phyloP scores from a whole-genome alignment of 2,888 invertebrate species.

The Limnephilus lunatus region DNA sequence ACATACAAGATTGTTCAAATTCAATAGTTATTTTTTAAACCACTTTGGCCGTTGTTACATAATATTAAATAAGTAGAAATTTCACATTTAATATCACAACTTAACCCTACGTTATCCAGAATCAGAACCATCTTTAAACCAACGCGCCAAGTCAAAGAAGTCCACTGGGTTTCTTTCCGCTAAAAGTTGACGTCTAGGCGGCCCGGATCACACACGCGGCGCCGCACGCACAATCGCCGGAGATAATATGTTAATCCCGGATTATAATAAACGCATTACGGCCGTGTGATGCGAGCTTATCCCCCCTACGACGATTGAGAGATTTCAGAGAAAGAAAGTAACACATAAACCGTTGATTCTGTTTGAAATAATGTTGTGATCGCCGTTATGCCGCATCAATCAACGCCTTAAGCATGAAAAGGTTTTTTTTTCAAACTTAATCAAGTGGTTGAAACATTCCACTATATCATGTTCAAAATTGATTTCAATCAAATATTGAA shows the following conservation, averaged over 20 bases:
- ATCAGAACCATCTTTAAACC: neutral
- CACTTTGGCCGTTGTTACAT: neutral
- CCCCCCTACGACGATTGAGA: constrained; percentile 24
- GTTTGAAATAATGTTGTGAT: constrained; percentile 6
- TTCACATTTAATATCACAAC: neutral
- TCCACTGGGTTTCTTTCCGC: constrained; percentile 25
- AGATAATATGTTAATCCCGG: constrained; percentile 41
- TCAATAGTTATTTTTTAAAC: too few species aligned
- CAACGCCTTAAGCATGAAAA: neutral
- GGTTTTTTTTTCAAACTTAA: neutral
- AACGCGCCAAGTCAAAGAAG: neutral
- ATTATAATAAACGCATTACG: constrained; percentile 20
- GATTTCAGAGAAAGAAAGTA: constrained; percentile 10
- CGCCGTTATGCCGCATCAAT: neutral
- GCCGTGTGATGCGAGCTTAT: constrained; percentile 26
- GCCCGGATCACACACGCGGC: constrained; percentile 41
- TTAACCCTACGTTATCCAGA: neutral
- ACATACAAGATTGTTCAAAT: too few species aligned
- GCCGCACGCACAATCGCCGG: constrained; percentile 20
- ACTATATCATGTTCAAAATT: too few species aligned
- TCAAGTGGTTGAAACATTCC: neutral
- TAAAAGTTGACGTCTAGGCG: constrained; percentile 28
- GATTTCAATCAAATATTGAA: too few species aligned
- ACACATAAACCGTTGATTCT: neutral
- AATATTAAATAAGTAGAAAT: neutral